Base-by-base conservation (phyloP, 2,888 invertebrate species). In the Melanotus villosus region DNA sequence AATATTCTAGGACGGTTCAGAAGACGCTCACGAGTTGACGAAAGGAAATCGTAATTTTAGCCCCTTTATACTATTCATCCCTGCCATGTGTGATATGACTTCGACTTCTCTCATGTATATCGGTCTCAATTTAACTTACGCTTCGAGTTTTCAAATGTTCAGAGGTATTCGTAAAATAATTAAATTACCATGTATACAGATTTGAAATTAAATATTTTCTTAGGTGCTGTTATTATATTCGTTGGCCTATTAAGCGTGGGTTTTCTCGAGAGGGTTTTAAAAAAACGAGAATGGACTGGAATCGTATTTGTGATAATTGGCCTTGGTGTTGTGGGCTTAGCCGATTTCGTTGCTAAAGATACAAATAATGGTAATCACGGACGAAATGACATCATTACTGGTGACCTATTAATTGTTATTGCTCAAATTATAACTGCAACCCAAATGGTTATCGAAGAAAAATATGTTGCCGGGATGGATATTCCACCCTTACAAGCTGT, bases 371-470 rank as follows among this genome's bases (percentile, higher is more conserved):
- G 83, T 16, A 79, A 79, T 68, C 88, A 88, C 65, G 87, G 87
- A 9, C 81, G 84, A 34, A 96, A 96, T 83, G 91, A 91, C 58
- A 88, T 96, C 54, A 91, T 97, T 76, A 93, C 95, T 2, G 96
- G 94, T 0, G 93, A 94, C 82, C 82, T 93, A 71, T 86, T 94
- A 30, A 92, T 94, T 75, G 87, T 94, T 54, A 86, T 90, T 56
- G 93, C 93, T 0, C 92, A 92, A 81, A 90, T 98, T 52, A 90
- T 98, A 74, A 92, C 92, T 14, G 93, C 97, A 0, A 89, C 92
- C 65, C 97, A 98, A 86, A 96, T 98, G 93, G 96, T 98, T 0
- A 92, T 95, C 72, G 98, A 99, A 84, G 98, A 99, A 83, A 96
- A 95, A 85, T 95, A 91, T 83, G 90, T 98, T 0, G 87, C 90